Conservation (phyloP, 2,888 invertebrate species). For the Rhabditoides inermis region DNA sequence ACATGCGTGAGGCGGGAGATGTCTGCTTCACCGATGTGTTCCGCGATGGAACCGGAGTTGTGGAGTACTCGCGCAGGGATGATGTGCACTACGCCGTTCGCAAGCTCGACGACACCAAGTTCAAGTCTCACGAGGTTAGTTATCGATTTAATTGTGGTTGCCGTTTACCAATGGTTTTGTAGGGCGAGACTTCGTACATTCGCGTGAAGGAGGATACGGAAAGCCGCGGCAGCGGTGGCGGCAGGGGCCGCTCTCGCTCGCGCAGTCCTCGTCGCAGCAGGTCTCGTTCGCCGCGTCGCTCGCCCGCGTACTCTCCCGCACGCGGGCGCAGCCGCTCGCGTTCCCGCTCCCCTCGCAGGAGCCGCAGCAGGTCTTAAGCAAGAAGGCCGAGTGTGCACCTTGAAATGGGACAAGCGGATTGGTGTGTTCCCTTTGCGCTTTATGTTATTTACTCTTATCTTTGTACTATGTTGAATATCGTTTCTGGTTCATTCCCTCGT, state of each 20-base stretch:
- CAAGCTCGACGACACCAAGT: slow-evolving; percentile 92
- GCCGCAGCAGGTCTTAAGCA: too few species aligned
- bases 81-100: slow-evolving; percentile 99
- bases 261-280: slow-evolving; percentile 4
- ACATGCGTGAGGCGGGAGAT: slow-evolving; percentile 91
- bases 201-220: slow-evolving; percentile 70
- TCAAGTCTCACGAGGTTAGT: slow-evolving; percentile 88
- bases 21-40: slow-evolving; percentile 94
- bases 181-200: slow-evolving; percentile 94
- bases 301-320: slow-evolving; percentile 56
- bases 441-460: too few species aligned
- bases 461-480: too few species aligned
- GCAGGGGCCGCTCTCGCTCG: slow-evolving; percentile 58
- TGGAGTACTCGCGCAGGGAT: slow-evolving; percentile 88
- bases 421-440: too few species aligned
- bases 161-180: background rate
- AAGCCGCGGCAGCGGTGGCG: slow-evolving; percentile 42
- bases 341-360: slow-evolving; percentile 57
- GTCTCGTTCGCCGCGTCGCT: slow-evolving; percentile 56
- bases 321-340: slow-evolving; percentile 67
- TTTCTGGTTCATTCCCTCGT: too few species aligned
- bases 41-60: slow-evolving; percentile 95
- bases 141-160: background rate
- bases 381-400: too few species aligned
- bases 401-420: too few species aligned